Evolutionary conservation across 2,888 invertebrate genomes (phyloP).

Genomic region (Calameuta idolon): DNA sequence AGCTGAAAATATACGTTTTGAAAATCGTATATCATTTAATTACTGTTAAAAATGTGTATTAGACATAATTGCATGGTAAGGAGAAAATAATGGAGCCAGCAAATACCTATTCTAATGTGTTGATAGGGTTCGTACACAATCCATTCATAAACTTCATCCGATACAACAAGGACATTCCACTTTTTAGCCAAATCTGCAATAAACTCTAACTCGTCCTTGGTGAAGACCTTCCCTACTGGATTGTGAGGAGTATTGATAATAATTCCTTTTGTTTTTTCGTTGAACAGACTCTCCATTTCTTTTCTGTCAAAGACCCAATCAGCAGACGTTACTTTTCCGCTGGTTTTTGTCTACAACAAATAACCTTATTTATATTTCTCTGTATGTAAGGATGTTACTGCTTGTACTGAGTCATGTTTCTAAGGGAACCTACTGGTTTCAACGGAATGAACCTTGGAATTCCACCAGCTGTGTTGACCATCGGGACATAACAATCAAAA

Average conservation of each 20-base stretch:
- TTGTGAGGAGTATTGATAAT: slow-evolving; percentile 99
- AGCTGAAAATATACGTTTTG: slow-evolving; percentile 68
- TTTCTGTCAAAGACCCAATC: slow-evolving; percentile 91
- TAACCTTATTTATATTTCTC: neutral
- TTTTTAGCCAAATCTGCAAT: slow-evolving; percentile 93
- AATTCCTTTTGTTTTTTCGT: slow-evolving; percentile 89
- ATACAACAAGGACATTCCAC: slow-evolving; percentile 90
- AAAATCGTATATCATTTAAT: neutral
- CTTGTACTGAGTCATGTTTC: neutral
- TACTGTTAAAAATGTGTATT: neutral
- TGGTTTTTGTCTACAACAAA: slow-evolving; percentile 65
- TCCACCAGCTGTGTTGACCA: slow-evolving; percentile 91
- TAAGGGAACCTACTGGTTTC: slow-evolving; percentile 74
- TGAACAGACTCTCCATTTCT: slow-evolving; percentile 86
- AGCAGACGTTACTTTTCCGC: slow-evolving; percentile 74
- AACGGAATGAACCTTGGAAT: slow-evolving; percentile 88
- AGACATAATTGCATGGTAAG: neutral
- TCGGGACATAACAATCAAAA: slow-evolving; percentile 98
- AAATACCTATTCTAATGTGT: slow-evolving; percentile 90
- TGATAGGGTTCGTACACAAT: slow-evolving; percentile 85
- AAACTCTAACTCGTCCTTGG: slow-evolving; percentile 74
- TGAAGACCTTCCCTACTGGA: slow-evolving; percentile 93
- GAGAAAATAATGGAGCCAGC: neutral
- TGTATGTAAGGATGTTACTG: neutral
- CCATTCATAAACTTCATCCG: slow-evolving; percentile 99